Evolutionary conservation across 1,140 invertebrate species (phyloP).

Genomic region (Frieseomelitta varia): DNA sequence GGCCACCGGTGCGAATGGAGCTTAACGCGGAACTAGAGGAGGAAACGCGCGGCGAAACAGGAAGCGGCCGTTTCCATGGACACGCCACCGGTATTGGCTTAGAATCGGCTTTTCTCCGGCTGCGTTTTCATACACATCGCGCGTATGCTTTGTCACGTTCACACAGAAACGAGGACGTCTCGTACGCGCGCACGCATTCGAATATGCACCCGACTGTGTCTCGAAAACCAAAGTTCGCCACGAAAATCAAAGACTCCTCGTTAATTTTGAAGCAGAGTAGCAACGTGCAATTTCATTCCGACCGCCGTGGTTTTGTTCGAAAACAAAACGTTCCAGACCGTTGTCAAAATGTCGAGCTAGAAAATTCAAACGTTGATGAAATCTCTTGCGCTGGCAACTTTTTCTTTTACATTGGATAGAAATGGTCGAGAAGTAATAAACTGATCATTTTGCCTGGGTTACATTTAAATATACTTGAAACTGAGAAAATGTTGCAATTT

Average conservation of each 20-base stretch:
- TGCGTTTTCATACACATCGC: constrained; percentile 46
- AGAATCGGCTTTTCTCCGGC: constrained; percentile 43
- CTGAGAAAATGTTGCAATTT: too few species aligned
- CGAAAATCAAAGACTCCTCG: background rate
- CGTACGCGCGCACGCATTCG: background rate
- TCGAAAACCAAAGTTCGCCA: too few species aligned
- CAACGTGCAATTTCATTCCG: too few species aligned
- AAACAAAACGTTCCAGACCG: too few species aligned
- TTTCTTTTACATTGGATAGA: too few species aligned
- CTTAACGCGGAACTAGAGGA: background rate
- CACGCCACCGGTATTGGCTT: constrained; percentile 46
- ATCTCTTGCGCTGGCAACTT: too few species aligned
- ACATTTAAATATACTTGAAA: too few species aligned
- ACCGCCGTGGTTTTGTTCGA: too few species aligned
- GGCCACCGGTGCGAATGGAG: background rate
- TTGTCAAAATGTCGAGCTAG: too few species aligned
- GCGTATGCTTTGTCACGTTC: constrained; percentile 34
- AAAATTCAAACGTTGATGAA: too few species aligned
- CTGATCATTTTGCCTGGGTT: too few species aligned
- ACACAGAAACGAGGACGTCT: background rate
- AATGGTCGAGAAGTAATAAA: too few species aligned
- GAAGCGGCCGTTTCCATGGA: constrained; percentile 49
- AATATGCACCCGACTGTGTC: background rate
- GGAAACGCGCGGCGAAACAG: constrained; percentile 20
- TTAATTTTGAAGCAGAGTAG: constrained; percentile 1